Evolutionary conservation across 2,113 vertebrate genomes (phyloP).

Genomic region (Zosterops pallidus): DNA sequence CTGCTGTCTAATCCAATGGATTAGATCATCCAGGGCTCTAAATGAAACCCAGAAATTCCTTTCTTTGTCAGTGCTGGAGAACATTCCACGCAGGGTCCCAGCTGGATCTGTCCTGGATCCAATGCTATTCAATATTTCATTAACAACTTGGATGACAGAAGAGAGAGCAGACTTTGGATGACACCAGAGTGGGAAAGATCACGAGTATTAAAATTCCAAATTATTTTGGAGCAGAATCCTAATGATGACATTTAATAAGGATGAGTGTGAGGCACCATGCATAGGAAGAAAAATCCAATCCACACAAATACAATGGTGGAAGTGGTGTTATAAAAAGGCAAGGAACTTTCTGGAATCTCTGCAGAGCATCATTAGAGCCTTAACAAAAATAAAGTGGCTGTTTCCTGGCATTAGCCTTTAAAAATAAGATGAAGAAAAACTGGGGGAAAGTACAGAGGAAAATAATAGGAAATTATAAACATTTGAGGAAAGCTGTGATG

Average conservation of each 20-base stretch:
- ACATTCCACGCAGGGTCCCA: not conserved
- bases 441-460: not conserved
- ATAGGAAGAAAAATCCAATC: not conserved
- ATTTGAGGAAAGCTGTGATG: not conserved
- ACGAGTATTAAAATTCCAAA: not conserved
- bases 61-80: constrained; percentile 17
- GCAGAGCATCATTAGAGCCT: not conserved
- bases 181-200: constrained; percentile 21
- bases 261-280: not conserved
- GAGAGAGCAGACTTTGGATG: constrained; percentile 45
- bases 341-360: not conserved
- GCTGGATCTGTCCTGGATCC: constrained; percentile 32
- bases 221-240: constrained; percentile 22
- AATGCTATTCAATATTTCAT: constrained; percentile 44
- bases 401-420: not conserved
- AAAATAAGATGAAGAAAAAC: not conserved
- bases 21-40: constrained; percentile 38
- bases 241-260: constrained; percentile 45
- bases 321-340: not conserved
- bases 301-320: not conserved
- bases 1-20: not conserved
- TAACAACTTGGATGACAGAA: constrained; percentile 45
- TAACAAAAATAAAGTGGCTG: not conserved
- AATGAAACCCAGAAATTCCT: constrained; percentile 51
- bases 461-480: not conserved